phyloP scores from a whole-genome alignment of 2,888 invertebrate species.

The Azorinus chamasolen region DNA sequence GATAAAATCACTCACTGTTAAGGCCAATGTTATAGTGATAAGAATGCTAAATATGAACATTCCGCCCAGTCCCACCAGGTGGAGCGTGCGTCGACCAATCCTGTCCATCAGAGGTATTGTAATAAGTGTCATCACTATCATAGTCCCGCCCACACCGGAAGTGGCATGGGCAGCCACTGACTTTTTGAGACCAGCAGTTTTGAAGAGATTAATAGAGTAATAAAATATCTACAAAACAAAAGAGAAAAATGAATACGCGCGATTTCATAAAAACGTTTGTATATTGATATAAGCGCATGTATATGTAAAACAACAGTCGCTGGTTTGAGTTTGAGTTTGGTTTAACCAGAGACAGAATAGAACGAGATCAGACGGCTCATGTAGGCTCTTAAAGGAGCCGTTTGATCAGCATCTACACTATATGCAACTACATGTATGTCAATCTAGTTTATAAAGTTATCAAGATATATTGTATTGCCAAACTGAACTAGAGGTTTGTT shows the following conservation, averaged over 20 bases:
- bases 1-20: slow-evolving; percentile 95
- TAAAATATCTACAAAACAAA: slow-evolving; percentile 96
- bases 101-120: slow-evolving; percentile 98
- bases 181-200: slow-evolving; percentile 93
- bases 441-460: no score
- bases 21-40: slow-evolving; percentile 98
- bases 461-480: no score
- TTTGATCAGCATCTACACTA: no score
- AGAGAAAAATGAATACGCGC: no score
- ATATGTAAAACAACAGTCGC: background rate
- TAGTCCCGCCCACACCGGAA: slow-evolving; percentile 97
- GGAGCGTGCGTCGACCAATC: slow-evolving; percentile 96
- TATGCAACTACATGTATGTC: no score
- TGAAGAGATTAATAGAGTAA: slow-evolving; percentile 97
- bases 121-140: slow-evolving; percentile 98
- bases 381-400: no score
- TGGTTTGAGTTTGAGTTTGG: no score
- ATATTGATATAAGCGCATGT: no score
- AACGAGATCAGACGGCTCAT: no score
- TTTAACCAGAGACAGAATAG: no score
- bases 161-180: slow-evolving; percentile 98
- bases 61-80: slow-evolving; percentile 97
- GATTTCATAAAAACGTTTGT: no score
- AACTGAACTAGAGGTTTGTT: no score
- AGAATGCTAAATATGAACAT: slow-evolving; percentile 99